phyloP scores from a whole-genome alignment of 2,797 vertebrate species.

The Nyctibius grandis region DNA sequence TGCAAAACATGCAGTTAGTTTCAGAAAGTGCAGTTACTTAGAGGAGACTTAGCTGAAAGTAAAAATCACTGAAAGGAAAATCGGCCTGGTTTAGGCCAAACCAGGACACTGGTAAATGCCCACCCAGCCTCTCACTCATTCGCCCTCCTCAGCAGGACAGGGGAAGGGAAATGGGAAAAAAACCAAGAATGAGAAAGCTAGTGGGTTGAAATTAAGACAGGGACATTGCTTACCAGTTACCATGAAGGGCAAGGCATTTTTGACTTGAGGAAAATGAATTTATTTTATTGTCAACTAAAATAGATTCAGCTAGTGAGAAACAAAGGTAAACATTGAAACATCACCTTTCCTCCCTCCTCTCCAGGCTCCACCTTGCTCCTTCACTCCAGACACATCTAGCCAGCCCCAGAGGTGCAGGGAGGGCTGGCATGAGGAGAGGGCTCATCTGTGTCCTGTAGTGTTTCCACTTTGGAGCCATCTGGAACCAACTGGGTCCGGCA shows the following conservation, averaged over 20 bases:
- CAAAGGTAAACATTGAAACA: neutral
- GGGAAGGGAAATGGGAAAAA: neutral
- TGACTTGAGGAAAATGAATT: neutral
- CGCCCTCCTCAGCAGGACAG: neutral
- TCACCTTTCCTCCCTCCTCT: rapidly evolving
- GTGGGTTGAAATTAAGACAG: neutral
- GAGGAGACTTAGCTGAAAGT: too few species aligned
- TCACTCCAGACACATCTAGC: neutral
- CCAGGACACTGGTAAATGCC: neutral
- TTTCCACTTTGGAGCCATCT: neutral
- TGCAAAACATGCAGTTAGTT: too few species aligned
- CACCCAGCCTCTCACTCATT: neutral
- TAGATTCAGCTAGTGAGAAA: neutral
- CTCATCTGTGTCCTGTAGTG: neutral
- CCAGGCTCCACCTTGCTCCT: neutral
- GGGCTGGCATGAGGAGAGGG: rapidly evolving
- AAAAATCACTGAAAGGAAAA: too few species aligned
- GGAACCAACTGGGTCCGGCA: neutral
- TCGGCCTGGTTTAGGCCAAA: too few species aligned
- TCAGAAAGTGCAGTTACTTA: too few species aligned
- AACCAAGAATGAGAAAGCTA: neutral
- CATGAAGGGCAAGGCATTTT: neutral
- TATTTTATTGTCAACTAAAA: neutral
- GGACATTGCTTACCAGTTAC: neutral
- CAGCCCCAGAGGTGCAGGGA: neutral